Percentiles rank a stretch among this genome's conserved stretches.
Evolutionary conservation across 2,113 vertebrate genomes (phyloP).

Genomic region (Varanus komodoensis): DNA sequence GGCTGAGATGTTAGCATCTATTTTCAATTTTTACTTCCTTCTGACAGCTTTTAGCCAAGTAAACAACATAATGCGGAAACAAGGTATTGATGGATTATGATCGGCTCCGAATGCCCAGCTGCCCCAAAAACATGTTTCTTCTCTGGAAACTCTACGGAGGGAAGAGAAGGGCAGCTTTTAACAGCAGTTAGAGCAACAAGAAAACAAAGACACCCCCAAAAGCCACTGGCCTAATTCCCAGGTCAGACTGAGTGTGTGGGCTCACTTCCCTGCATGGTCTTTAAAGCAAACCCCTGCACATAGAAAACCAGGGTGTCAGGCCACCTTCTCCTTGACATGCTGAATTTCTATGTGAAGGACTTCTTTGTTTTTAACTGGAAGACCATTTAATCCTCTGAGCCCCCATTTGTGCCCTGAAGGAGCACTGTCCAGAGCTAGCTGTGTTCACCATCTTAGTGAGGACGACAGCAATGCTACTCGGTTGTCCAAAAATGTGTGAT

Average conservation of each 20-base stretch:
- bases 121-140: background rate
- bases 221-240: background rate
- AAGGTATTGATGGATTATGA: background rate
- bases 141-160: background rate
- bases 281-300: background rate
- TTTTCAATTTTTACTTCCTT: constrained; percentile 20
- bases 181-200: background rate
- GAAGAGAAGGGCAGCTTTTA: background rate
- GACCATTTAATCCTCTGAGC: no score
- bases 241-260: no score
- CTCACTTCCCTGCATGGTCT: background rate
- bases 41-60: constrained; percentile 33
- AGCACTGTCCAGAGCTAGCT: no score
- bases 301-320: background rate
- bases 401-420: no score
- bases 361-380: no score
- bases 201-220: background rate
- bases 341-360: no score
- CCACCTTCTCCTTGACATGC: no score
- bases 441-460: no score
- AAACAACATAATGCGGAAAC: constrained; percentile 1
- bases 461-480: no score
- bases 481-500: no score
- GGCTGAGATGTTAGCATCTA: background rate
- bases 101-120: background rate